Base-by-base conservation (phyloP, 1,140 invertebrate species). In the Drosophila fuyamai region DNA sequence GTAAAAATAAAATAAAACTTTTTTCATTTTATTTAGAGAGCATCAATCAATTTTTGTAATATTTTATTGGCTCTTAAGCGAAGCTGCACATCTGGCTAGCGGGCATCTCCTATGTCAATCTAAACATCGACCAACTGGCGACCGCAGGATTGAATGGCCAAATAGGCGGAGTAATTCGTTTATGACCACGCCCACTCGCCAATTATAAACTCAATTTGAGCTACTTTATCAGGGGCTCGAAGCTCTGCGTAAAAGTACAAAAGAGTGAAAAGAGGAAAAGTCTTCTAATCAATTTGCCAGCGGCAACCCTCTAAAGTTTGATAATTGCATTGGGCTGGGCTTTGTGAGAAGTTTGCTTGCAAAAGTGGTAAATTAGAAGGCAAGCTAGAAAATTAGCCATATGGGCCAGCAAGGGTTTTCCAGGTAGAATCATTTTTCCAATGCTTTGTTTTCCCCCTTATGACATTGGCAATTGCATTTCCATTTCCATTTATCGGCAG, bases 191-290 rank as follows among this genome's bases (percentile, higher is more conserved):
- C 85, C 84, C 63, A 56, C 38, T n/a, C 10, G 27, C 14, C 70
- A 71, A 80, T 80, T 80, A 89, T 74, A 79, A 66, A 83, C 76
- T 66, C 84, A 84, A 88, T 84, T 84, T 79, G 36, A 79, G 44
- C 41, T 47, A 65, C 54, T 71, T 60, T 57, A 14, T 4, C 53
- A 58, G 67, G 27, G 65, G 48, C 43, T 35, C 32, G 12, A 29
- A 36, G 48, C 3, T 10, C 48, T 32, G 29, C n/a, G 4, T 5
- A 41, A 40, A 27, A 40, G 23, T 14, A 41, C 23, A 44, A 32
- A 38, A 16, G 29, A 51, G 23, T 18, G 46, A 27, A 35, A 6
- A 54, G 35, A 38, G 57, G 63, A 76, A 88, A 88, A 74, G 51
- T 66, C 74, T 47, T 59, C 56, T 89, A 86, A 86, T 89, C 84